Conservation (phyloP, 2,797 vertebrate genomes). For the Danio aesculapii region DNA sequence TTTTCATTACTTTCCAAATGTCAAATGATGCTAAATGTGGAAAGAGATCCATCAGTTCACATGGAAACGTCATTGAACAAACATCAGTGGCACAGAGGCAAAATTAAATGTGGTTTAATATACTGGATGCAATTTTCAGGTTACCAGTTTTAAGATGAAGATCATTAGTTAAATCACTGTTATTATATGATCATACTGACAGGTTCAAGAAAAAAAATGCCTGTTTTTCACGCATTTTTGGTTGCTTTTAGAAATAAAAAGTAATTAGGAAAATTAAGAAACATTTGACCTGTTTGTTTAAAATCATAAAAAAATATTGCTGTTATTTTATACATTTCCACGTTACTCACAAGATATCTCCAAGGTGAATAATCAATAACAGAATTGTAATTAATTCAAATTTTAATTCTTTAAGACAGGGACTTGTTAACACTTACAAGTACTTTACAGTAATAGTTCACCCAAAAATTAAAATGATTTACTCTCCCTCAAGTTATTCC, state of each 20-base stretch:
- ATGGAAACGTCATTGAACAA: conserved; percentile 7
- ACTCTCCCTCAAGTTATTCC: too few relatives aligned
- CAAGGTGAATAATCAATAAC: too few relatives aligned
- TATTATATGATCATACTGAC: neutral
- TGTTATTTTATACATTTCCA: too few relatives aligned
- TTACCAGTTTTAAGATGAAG: neutral
- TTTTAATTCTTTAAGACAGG: too few relatives aligned
- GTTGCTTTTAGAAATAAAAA: neutral
- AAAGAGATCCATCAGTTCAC: conserved; percentile 5
- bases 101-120: neutral
- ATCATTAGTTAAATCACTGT: neutral
- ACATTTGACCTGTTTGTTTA: neutral
- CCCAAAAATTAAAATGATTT: too few relatives aligned
- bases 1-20: conserved; percentile 44
- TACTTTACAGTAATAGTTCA: too few relatives aligned
- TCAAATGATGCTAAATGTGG: conserved; percentile 38
- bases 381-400: too few relatives aligned
- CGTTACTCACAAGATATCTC: too few relatives aligned
- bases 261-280: neutral
- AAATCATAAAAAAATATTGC: too few relatives aligned
- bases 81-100: neutral
- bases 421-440: too few relatives aligned
- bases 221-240: neutral
- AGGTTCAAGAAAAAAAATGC: neutral
- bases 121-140: neutral